Percentiles rank a stretch among this genome's conserved stretches.
Evolutionary conservation across 2,888 invertebrate genomes (phyloP).

Genomic region (Drosophila kuntzei): DNA sequence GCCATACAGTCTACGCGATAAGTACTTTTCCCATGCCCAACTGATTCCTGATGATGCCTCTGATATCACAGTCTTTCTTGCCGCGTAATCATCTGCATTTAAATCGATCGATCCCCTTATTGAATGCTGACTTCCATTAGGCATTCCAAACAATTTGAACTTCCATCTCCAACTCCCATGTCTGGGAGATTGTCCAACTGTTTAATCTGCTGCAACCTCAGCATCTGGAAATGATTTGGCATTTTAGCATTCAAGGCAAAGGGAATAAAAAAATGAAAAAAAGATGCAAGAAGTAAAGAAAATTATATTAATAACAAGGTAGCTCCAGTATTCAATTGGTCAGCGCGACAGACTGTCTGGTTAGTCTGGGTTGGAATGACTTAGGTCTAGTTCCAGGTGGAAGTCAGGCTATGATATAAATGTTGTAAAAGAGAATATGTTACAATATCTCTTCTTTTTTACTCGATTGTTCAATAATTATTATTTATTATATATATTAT

Average conservation of each 20-base stretch:
- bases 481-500: background rate
- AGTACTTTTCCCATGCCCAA: slow-evolving; percentile 53
- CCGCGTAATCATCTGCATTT: slow-evolving; percentile 64
- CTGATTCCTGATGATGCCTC: slow-evolving; percentile 2
- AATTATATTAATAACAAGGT: slow-evolving; percentile 13
- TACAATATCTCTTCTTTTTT: too few relatives aligned
- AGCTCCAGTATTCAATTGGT: slow-evolving; percentile 54
- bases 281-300: background rate
- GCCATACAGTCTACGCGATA: slow-evolving; percentile 40
- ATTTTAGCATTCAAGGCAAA: slow-evolving; percentile 33
- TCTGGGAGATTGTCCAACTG: slow-evolving; percentile 73
- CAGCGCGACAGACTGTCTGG: slow-evolving; percentile 55
- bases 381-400: background rate
- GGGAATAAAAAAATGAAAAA: slow-evolving; percentile 8
- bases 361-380: slow-evolving; percentile 9
- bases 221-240: slow-evolving; percentile 67
- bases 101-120: slow-evolving; percentile 49
- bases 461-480: background rate
- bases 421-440: too few relatives aligned
- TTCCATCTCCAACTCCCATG: slow-evolving; percentile 23
- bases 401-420: background rate
- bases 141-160: slow-evolving; percentile 19
- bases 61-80: slow-evolving; percentile 45
- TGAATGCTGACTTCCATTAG: slow-evolving; percentile 66
- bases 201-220: slow-evolving; percentile 35